These are phyloP conservation scores for Malacoraja senta DNA, from an alignment of 2,797 vertebrate species.

Conservation along the genomic window DNA sequence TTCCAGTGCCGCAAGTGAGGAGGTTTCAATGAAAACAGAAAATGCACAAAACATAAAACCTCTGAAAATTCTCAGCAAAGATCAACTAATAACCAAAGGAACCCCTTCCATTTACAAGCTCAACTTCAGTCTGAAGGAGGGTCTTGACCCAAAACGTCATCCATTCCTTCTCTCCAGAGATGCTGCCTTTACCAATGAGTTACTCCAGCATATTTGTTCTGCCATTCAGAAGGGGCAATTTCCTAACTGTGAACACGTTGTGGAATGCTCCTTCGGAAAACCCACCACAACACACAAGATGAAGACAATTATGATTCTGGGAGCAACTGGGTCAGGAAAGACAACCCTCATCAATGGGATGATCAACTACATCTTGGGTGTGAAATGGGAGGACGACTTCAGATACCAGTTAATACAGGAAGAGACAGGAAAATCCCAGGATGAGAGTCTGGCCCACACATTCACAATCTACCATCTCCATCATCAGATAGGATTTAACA, in stretches of 20 bases:
- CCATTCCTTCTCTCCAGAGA: no score
- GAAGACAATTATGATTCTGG: not conserved
- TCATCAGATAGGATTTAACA: not conserved
- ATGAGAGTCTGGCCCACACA: not conserved
- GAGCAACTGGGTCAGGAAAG: not conserved
- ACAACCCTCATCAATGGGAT: no score
- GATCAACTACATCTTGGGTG: slow-evolving; percentile 22
- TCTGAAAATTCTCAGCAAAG: not conserved
- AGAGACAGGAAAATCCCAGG: not conserved
- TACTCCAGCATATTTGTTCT: no score
- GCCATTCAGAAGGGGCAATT: no score
- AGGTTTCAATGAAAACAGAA: slow-evolving; percentile 4
- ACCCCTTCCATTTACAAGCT: not conserved
- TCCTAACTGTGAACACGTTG: not conserved
- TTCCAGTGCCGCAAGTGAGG: slow-evolving; percentile 41
- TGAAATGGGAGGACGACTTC: not conserved
- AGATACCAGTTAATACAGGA: not conserved
- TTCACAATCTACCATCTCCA: not conserved
- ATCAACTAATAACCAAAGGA: not conserved
- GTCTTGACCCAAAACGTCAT: no score
- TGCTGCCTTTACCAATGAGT: no score
- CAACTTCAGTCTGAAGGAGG: not conserved
- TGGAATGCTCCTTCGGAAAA: not conserved
- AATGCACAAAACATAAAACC: not conserved
- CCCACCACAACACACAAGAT: not conserved